phyloP scores from a whole-genome alignment of 2,797 vertebrate species.

The Novumbra hubbsi region DNA sequence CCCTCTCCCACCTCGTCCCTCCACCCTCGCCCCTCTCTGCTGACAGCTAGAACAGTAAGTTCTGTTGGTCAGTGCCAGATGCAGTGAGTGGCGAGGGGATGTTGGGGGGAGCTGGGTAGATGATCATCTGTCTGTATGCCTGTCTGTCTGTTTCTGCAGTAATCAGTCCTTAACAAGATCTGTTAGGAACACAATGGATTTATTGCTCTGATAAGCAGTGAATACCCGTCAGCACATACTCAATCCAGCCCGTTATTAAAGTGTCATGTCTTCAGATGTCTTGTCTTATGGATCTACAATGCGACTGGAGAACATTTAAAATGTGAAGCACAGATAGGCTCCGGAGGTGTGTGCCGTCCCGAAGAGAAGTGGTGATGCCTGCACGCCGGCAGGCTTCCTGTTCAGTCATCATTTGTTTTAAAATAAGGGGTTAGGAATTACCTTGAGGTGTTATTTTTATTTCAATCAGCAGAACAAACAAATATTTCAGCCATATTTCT shows the following conservation, averaged over 20 bases:
- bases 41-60: constrained; percentile 4
- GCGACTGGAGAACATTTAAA: background rate
- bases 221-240: background rate
- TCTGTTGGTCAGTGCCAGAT: background rate
- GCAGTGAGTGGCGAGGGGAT: background rate
- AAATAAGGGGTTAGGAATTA: background rate
- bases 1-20: background rate
- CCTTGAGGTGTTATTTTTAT: background rate
- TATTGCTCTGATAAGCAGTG: background rate
- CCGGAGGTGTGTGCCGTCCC: background rate
- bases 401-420: background rate
- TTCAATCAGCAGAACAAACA: too few species aligned
- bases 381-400: background rate
- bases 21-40: background rate
- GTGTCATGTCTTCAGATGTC: background rate
- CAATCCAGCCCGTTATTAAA: background rate
- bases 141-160: constrained; percentile 11
- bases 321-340: background rate
- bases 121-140: background rate
- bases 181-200: background rate
- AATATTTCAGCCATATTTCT: background rate
- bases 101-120: background rate
- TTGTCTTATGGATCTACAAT: background rate
- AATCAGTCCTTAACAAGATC: background rate
- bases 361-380: background rate